Evolutionary conservation across 2,113 vertebrate species (phyloP).

Genomic region (Epinephelus cyanopodus): DNA sequence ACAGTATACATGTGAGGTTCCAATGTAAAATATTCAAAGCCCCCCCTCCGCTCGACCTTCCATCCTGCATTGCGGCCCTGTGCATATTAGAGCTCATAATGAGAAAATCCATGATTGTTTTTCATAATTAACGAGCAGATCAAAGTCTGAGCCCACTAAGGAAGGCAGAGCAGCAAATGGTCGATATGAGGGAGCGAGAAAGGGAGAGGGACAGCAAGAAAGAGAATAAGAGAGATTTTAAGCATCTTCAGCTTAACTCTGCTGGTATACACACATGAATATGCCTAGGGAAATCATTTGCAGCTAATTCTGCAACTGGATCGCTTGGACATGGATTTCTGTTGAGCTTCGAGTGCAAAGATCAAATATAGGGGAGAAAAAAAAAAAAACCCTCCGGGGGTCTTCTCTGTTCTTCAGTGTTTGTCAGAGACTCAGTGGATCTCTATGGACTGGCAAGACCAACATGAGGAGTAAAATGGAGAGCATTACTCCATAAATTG

Average conservation of each 20-base stretch:
- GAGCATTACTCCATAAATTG: conserved; percentile 22
- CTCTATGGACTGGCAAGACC: conserved; percentile 8
- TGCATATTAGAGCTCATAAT: conserved; percentile 81
- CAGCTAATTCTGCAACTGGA: conserved; percentile 72
- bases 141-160: conserved; percentile 80
- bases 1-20: conserved; percentile 30
- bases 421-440: conserved; percentile 37
- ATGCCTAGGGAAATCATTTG: conserved; percentile 77
- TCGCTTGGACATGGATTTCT: conserved; percentile 72
- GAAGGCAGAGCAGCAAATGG: conserved; percentile 66
- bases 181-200: conserved; percentile 57
- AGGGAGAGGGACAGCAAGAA: conserved; percentile 19
- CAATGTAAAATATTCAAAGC: conserved; percentile 48
- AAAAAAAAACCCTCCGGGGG: conserved; percentile 26
- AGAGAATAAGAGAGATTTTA: conserved; percentile 67
- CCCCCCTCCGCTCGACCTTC: conserved; percentile 52
- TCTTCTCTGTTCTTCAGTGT: conserved; percentile 24
- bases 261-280: conserved; percentile 54
- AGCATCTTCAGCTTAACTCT: conserved; percentile 67
- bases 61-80: conserved; percentile 59
- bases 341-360: conserved; percentile 50
- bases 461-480: conserved; percentile 16
- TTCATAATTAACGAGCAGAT: conserved; percentile 84
- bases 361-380: conserved; percentile 59
- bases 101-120: conserved; percentile 83